Conservation (phyloP, 1,140 invertebrate species). For the Triops cancriformis region DNA sequence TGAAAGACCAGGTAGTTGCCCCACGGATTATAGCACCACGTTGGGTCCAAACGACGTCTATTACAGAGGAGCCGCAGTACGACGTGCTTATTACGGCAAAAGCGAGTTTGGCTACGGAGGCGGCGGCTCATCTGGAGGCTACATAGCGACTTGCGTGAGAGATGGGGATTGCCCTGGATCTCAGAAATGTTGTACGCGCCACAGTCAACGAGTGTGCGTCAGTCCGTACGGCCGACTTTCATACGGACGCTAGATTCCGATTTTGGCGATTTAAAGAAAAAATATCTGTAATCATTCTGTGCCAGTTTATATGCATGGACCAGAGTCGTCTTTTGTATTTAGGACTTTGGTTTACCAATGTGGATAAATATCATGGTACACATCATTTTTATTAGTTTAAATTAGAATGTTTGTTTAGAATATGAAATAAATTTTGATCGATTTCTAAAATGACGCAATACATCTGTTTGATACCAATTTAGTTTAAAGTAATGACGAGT, state of each 20-base stretch:
- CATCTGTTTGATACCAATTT: too few relatives aligned
- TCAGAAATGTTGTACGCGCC: slow-evolving; percentile 10
- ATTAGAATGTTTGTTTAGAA: too few relatives aligned
- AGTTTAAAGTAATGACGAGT: too few relatives aligned
- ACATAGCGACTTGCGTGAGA: neutral
- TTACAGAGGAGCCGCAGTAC: neutral
- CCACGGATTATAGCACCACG: neutral
- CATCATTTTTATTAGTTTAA: too few relatives aligned
- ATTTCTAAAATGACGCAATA: too few relatives aligned
- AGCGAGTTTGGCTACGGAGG: slow-evolving; percentile 8
- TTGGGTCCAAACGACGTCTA: neutral
- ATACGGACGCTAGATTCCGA: neutral
- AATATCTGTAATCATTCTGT: too few relatives aligned
- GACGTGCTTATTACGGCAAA: slow-evolving; percentile 4
- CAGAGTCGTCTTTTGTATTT: too few relatives aligned
- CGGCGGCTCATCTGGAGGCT: neutral
- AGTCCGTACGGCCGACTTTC: neutral
- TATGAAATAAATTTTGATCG: too few relatives aligned
- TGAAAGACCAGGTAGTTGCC: slow-evolving; percentile 15
- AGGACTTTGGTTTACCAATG: too few relatives aligned
- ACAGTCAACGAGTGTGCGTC: neutral
- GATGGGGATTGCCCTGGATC: slow-evolving; percentile 7
- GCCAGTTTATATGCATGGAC: too few relatives aligned
- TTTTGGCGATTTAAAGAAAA: too few relatives aligned
- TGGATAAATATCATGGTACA: too few relatives aligned